Evolutionary conservation across 2,113 vertebrate species (phyloP), one percentile per base, ranked within the genome.

Genomic region (Tachycineta bicolor): DNA sequence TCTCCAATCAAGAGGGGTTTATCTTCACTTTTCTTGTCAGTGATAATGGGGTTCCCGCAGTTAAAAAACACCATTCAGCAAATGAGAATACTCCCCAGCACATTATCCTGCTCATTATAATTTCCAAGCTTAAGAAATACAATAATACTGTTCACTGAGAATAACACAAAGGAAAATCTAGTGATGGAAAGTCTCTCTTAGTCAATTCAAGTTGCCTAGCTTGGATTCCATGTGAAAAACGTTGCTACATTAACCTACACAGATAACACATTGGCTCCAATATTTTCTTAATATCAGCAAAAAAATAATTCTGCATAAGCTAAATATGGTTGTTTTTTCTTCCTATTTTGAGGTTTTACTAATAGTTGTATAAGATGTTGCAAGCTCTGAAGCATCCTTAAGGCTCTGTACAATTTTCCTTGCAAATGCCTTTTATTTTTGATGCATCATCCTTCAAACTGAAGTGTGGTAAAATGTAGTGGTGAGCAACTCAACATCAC

Each of bases 341-440:
- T 89, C 78, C 18, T 86, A 65, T 95, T 96, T 93, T 79, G 24
- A 91, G 39, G 43, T 56, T 73, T 87, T 80, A 77, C 49, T 68
- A 71, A 41, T 55, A 83, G 46, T 82, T 96, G 41, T 85, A 83
- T 95, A 94, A 78, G 39, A 50, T 28, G 23, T 15, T 76, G 39
- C 31, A 74, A 90, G 67, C 5, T 90, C 56, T 92, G 52, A 90
- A 31, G 43, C 31, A 60, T 58, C 20, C 9, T 58, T 90, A 63
- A 83, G 78, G 19, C 50, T 46, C 53, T 80, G 9, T 53, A 47
- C 7, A 53, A 49, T 86, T 88, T 95, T 86, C 46, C 63, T 21
- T 87, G 49, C 47, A 94, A 73, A 84, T 67, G 4, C 46, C 53
- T 96, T 91, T 83, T 82, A 73, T 50, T 92, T 90, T 86, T 80